phyloP scores from a whole-genome alignment of 2,888 invertebrate species.

The Sericinus montela region DNA sequence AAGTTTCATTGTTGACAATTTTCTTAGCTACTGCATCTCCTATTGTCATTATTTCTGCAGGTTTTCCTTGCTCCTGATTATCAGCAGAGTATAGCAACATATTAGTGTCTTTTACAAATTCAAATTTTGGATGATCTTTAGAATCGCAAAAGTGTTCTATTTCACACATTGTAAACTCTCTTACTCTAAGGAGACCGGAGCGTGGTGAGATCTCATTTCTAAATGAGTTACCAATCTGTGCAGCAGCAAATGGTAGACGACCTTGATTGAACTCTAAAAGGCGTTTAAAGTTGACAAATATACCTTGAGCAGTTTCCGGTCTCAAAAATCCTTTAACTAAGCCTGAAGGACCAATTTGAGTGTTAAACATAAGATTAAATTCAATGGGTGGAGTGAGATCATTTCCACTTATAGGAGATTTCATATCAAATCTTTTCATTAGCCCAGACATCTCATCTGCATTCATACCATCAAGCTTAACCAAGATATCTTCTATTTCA shows the following conservation, averaged over 20 bases:
- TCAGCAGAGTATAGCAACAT: constrained; percentile 95
- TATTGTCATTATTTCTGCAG: constrained; percentile 87
- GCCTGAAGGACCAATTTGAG: constrained; percentile 98
- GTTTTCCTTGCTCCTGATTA: constrained; percentile 98
- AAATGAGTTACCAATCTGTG: constrained; percentile 99
- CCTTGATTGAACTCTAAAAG: constrained; percentile 98
- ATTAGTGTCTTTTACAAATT: constrained; percentile 84
- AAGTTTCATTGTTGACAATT: constrained; percentile 96
- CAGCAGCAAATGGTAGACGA: constrained; percentile 97
- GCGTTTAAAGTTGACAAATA: constrained; percentile 99
- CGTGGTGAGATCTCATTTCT: constrained; percentile 99
- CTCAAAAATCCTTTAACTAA: constrained; percentile 95
- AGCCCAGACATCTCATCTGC: constrained; percentile 92
- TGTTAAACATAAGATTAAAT: constrained; percentile 99
- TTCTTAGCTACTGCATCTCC: constrained; percentile 93
- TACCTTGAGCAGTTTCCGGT: constrained; percentile 99
- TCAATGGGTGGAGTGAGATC: constrained; percentile 97
- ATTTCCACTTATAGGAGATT: constrained; percentile 96
- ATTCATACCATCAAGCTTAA: constrained; percentile 94
- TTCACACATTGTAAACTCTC: constrained; percentile 99
- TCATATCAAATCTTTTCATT: constrained; percentile 93
- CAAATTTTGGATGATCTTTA: constrained; percentile 95
- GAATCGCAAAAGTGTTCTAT: constrained; percentile 99
- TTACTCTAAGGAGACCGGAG: constrained; percentile 95
- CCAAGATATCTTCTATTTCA: constrained; percentile 88